Evolutionary conservation across 2,113 vertebrate species (phyloP).

Genomic region (Anser brachyrhynchus): DNA sequence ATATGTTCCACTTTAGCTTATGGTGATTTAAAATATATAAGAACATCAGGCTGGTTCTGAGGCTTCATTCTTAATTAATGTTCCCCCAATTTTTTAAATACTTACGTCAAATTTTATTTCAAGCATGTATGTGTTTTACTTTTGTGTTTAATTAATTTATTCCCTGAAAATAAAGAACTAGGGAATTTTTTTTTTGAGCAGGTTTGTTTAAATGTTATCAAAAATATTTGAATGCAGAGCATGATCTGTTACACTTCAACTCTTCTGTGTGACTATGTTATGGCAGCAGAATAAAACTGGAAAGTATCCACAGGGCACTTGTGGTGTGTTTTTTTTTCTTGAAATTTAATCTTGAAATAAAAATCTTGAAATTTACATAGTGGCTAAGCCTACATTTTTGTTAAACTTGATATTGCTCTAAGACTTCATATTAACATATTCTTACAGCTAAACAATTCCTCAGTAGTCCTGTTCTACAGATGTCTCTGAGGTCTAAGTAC

Average conservation of each 20-base stretch:
- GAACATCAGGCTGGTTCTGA: slow-evolving; percentile 66
- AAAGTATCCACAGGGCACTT: background rate
- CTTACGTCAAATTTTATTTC: slow-evolving; percentile 53
- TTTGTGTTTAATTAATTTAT: slow-evolving; percentile 69
- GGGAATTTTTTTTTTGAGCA: slow-evolving; percentile 40
- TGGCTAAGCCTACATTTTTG: background rate
- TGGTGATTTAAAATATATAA: slow-evolving; percentile 15
- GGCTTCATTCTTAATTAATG: slow-evolving; percentile 61
- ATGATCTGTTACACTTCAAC: slow-evolving; percentile 60
- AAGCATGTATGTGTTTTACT: slow-evolving; percentile 56
- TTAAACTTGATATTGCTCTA: background rate
- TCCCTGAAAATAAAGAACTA: slow-evolving; percentile 63
- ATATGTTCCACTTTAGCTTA: slow-evolving; percentile 51
- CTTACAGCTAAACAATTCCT: background rate
- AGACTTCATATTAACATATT: background rate
- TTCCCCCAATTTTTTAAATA: slow-evolving; percentile 28
- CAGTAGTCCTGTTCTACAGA: background rate
- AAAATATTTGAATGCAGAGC: slow-evolving; percentile 67
- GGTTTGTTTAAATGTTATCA: slow-evolving; percentile 53
- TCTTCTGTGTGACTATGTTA: slow-evolving; percentile 64
- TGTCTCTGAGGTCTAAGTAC: background rate
- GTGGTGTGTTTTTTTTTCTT: background rate
- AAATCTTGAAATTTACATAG: background rate
- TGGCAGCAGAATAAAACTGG: slow-evolving; percentile 76
- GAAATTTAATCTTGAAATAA: background rate